Evolutionary conservation across 2,113 vertebrate species (phyloP).

Genomic region (Tenebrosternarchus preto): DNA sequence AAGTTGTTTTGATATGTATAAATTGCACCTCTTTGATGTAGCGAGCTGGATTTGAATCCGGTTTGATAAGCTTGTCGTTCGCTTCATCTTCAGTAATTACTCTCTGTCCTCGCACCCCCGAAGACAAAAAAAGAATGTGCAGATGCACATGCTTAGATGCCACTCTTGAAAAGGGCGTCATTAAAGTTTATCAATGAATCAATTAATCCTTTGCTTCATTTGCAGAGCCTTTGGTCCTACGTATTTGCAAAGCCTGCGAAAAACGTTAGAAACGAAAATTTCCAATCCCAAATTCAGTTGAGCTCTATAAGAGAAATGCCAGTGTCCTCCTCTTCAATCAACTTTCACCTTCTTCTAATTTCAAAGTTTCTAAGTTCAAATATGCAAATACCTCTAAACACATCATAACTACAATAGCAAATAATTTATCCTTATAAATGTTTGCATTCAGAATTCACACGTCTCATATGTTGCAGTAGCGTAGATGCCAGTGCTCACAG

Average conservation of each 20-base stretch:
- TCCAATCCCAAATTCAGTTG: not conserved
- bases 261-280: constrained; percentile 22
- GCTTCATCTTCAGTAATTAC: constrained; percentile 53
- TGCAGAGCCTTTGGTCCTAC: constrained; percentile 30
- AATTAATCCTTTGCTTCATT: constrained; percentile 52
- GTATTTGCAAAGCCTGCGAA: constrained; percentile 6
- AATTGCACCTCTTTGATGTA: constrained; percentile 50
- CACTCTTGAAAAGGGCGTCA: constrained; percentile 40
- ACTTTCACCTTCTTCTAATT: not conserved
- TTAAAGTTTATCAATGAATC: constrained; percentile 54
- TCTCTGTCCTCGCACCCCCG: constrained; percentile 32
- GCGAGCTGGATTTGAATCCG: constrained; percentile 45
- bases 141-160: constrained; percentile 9
- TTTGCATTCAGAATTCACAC: too few species aligned
- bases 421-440: too few species aligned
- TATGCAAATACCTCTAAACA: too few species aligned
- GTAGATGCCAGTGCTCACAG: too few species aligned
- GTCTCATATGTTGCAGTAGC: too few species aligned
- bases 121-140: constrained; percentile 32
- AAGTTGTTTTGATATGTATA: constrained; percentile 43
- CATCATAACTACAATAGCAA: too few species aligned
- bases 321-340: not conserved
- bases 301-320: not conserved
- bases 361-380: too few species aligned
- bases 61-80: constrained; percentile 52